Base-by-base conservation (phyloP, 2,888 invertebrate genomes). In the Julus scandinavius region DNA sequence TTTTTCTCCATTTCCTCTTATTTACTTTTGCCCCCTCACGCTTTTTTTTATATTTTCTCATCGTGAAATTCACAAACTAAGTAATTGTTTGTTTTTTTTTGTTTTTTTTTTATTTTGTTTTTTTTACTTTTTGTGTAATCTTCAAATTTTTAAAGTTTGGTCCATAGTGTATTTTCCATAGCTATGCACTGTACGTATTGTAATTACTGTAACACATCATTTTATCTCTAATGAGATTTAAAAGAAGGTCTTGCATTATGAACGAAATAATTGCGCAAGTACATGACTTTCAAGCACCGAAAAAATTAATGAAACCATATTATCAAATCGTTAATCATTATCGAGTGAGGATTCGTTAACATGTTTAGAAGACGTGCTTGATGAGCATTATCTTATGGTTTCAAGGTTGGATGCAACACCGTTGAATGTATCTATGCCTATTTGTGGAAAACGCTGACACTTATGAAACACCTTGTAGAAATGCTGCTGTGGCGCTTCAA, bases 261-360 rank as follows among this genome's bases (percentile, higher is more conserved):
- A 15, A 1, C 15, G 13, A 80, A 80, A 80, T 80, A 38, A 15
- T 80, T 80, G 38, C 80, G 80, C 80, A 80, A 80, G 38, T 2
- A 13, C 7, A 13, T 38, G 29, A 3, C 54, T 15, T 3, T 54
- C 17, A 54, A 54, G 54, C 13, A 54, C 1, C 15, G 15, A 15
- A 80, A 38, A 38, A 11, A 80, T 54, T 80, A 80, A 80, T 80
- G 38, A 15, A 80, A 38, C 15, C 38, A 4, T 80, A 38, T 80
- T 38, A 29, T 80, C 38, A 80, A 80, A 80, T 80, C 13, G 80
- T 80, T 38, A 80, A 80, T 80, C 80, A 80, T 80, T 38, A 38
- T 80, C 13, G 38, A 80, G 80, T 80, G 80, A 29, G 29, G 38
- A 80, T 80, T 13, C 38, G 80, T 38, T 80, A 80, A 80, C 80